Base-by-base conservation (phyloP, 2,797 vertebrate genomes). In the Odontamblyopus lacepedii region DNA sequence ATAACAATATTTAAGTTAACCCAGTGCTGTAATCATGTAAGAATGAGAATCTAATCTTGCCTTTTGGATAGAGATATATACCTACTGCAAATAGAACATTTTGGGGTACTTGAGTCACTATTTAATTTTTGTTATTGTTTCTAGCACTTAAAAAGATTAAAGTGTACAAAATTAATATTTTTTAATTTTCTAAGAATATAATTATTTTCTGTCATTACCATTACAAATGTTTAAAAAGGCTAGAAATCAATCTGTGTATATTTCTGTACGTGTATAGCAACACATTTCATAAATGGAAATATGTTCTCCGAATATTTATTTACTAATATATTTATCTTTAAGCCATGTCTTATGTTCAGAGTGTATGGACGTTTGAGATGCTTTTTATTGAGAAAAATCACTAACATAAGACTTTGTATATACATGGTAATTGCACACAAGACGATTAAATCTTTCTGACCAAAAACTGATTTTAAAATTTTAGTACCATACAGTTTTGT, bases 261-360 rank as follows among this genome's bases (percentile, higher is more conserved):
- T 98, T 93, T 97, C 95, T 96, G 95, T 97, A 95, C 95, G 92
- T 99, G 95, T 97, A 97, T 96, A 97, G 96, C 95, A 97, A 95
- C 96, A 96, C 97, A 96, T 98, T 98, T 98, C 98, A 98, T 96
- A 94, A 97, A 98, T 97, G 98, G 97, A 99, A 98, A 95, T 96
- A 98, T 97, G 98, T 99, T 99, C 97, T 99, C 98, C 95, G 96
- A 98, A 99, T 99, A 99, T 99, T 99, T 99, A 99, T 99, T 99
- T 97, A 98, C 97, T 99, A 99, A 99, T 99, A 99, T 99, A 99
- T 99, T 99, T 99, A 99, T 99, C 96, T 96, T 91, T 96, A 98
- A 98, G 97, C 96, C 96, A 97, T 97, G 96, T 97, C 96, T 96
- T 97, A 96, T 95, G 95, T 97, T 95, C 95, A 96, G 94, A 96